Conservation (phyloP, 2,113 vertebrate genomes). For the Aphyosemion australe region DNA sequence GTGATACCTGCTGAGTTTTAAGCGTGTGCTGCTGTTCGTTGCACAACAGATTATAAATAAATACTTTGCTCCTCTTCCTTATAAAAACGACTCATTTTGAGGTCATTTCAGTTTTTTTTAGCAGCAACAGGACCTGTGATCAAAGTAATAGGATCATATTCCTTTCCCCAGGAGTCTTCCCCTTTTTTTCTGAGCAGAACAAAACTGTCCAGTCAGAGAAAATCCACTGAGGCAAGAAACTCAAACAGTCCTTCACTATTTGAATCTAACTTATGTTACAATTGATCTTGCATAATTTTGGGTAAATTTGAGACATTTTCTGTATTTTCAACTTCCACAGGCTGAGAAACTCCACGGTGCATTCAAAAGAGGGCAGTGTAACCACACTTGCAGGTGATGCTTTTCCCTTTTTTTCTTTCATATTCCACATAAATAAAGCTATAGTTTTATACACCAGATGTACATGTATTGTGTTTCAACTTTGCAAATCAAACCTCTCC, state of each 20-base stretch:
- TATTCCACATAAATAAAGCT: conserved; percentile 5
- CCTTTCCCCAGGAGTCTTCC: too few species aligned
- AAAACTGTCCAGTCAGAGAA: too few species aligned
- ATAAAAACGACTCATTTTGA: too few species aligned
- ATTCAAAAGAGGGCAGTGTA: conserved; percentile 74
- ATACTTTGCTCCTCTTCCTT: too few species aligned
- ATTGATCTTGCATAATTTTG: not conserved
- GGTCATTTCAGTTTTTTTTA: too few species aligned
- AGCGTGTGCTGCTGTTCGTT: too few species aligned
- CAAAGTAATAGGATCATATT: not conserved
- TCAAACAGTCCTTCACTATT: not conserved
- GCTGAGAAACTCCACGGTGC: conserved; percentile 22
- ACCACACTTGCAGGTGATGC: conserved; percentile 49
- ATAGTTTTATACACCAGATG: not conserved
- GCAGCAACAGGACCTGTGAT: too few species aligned
- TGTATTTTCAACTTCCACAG: conserved; percentile 8
- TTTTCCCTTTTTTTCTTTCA: conserved; percentile 6
- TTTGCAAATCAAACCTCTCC: conserved; percentile 19
- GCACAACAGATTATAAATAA: too few species aligned
- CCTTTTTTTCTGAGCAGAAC: not conserved
- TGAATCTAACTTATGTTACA: not conserved
- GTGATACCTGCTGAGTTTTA: too few species aligned
- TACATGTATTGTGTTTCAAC: conserved; percentile 1
- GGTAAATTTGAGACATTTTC: not conserved
- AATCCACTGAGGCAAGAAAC: too few species aligned